A percentile compares a stretch with the other conserved stretches of the same genome.
These are phyloP conservation scores for Ostrea edulis DNA, from an alignment of 1,140 invertebrate genomes.

Conservation along the genomic window DNA sequence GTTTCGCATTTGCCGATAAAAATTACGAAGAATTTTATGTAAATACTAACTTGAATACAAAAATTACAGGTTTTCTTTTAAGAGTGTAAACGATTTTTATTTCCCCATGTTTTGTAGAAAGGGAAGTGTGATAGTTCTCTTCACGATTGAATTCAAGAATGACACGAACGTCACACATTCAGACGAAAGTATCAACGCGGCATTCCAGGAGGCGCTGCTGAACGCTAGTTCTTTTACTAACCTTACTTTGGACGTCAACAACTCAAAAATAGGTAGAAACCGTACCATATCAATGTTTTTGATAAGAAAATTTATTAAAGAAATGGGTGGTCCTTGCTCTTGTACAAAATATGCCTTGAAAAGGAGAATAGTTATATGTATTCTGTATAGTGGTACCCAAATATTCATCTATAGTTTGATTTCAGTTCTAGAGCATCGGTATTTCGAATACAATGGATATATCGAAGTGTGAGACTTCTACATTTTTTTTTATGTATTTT, in stretches of 20 bases:
- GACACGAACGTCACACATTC: conserved; percentile 1
- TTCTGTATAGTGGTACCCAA: neutral
- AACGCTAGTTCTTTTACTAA: neutral
- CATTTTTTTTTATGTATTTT: no score
- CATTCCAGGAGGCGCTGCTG: neutral
- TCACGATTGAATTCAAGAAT: conserved; percentile 1
- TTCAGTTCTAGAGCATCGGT: no score
- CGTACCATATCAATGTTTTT: neutral
- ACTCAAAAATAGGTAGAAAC: neutral
- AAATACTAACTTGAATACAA: no score
- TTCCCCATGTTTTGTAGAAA: neutral
- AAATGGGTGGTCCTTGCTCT: neutral
- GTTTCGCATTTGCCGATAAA: no score
- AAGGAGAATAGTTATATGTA: neutral
- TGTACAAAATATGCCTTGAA: neutral
- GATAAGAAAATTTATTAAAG: no score
- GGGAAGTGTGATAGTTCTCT: neutral
- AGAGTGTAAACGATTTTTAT: no score
- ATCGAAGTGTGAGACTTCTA: no score
- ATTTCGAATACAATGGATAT: no score
- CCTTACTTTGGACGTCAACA: conserved; percentile 1
- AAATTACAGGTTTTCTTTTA: no score
- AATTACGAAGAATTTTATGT: no score
- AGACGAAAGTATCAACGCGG: neutral
- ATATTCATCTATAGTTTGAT: no score